Percentiles rank a stretch among this genome's conserved stretches.
phyloP scores from a whole-genome alignment of 2,888 invertebrate genomes.

The Eupithecia pulchellata region DNA sequence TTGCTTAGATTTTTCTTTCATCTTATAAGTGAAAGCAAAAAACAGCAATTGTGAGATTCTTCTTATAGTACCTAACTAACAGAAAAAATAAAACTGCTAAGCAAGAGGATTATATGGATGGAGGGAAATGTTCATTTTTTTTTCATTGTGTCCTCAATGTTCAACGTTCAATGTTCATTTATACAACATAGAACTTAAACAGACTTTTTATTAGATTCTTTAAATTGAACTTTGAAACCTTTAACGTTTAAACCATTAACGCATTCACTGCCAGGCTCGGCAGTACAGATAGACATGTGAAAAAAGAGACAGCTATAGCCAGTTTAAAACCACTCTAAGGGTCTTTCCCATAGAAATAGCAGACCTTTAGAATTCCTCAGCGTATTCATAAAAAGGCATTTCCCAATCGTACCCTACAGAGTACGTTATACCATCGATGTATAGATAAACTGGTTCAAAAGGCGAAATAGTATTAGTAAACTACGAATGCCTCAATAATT shows the following conservation, averaged over 20 bases:
- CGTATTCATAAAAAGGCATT: slow-evolving; percentile 48
- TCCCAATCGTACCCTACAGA: slow-evolving; percentile 33
- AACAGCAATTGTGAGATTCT: no score
- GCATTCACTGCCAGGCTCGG: no score
- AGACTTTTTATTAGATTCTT: not conserved
- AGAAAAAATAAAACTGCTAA: not conserved
- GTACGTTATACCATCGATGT: slow-evolving; percentile 21
- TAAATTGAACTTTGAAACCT: no score
- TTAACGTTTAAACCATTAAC: no score
- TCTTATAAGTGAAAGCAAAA: not conserved
- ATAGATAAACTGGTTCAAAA: slow-evolving; percentile 12
- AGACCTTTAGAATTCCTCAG: slow-evolving; percentile 39
- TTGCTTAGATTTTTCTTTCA: not conserved
- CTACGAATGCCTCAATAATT: not conserved
- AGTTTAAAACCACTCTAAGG: not conserved
- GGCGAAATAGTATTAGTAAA: not conserved
- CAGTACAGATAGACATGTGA: no score
- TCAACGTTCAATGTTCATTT: no score
- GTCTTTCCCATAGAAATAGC: slow-evolving; percentile 23
- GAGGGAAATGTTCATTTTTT: not conserved
- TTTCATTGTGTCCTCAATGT: not conserved
- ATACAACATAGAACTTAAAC: not conserved
- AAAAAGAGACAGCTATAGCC: not conserved
- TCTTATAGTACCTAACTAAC: no score
- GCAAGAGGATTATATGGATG: not conserved